Base-by-base conservation (phyloP, 2,888 invertebrate species). In the Athalia circularis region DNA sequence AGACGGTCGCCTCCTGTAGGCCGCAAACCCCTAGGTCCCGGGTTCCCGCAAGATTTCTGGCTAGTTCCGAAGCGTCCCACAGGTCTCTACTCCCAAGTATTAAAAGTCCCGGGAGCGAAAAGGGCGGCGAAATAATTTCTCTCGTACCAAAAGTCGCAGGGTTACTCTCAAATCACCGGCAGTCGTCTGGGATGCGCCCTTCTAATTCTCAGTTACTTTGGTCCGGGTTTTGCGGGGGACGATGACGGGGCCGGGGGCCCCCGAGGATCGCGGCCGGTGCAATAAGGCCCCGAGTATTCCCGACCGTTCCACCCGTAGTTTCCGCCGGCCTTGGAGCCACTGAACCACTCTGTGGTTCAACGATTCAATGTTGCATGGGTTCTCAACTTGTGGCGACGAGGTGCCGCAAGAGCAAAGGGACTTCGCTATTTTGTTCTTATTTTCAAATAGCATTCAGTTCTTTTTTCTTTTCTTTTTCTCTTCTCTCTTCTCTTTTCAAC, bases 291-390 rank as follows among this genome's bases (percentile, higher is more conserved):
- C 43, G 48, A 62, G 62, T 62, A 47, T 43, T 7, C 7, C 43
- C 57, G 59, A 59, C 4, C 75, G 62, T 88, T 88, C 87, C 88
- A 88, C 88, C 88, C 88, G 87, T 75, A 75, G 88, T 90, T 90
- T 90, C 89, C 89, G 89, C 87, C 90, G 90, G 89, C 90, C 90
- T 90, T 90, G 90, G 89, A 90, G 90, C 90, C 90, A 90, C 90
- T 90, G 90, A 90, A 90, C 90, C 90, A 90, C 90, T 90, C 88
- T 86, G 90, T 88, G 89, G 90, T 90, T 90, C 90, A 90, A 90
- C 90, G 90, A 89, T 90, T 90, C 88, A 88, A 88, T 83, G 89
- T 82, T 81, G 74, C 89, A 88, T 89, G 81, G 89, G 84, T 85
- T 86, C 90, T 90, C 90, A 90, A 87, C 85, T 78, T n/a, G 61